Evolutionary conservation across 64 coral and sea anemone species (phyloP).

Genomic region (Actinia tenebrosa): DNA sequence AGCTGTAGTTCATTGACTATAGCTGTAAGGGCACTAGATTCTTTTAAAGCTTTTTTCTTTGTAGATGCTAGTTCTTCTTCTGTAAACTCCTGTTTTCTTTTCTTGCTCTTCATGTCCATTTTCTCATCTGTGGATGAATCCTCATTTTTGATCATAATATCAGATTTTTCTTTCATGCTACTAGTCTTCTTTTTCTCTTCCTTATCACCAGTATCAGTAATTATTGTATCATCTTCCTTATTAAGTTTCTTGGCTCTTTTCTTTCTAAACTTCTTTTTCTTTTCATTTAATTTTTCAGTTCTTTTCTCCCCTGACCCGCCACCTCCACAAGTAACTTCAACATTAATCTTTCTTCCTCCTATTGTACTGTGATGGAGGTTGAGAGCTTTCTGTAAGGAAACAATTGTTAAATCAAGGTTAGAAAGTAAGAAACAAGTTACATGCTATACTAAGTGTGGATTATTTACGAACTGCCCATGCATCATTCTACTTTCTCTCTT

Average conservation of each 20-base stretch:
- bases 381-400: constrained; percentile 74
- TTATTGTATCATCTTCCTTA: background rate
- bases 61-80: background rate
- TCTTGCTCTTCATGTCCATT: background rate
- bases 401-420: too few species aligned
- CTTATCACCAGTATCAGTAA: background rate
- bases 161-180: background rate
- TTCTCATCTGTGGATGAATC: background rate
- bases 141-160: background rate
- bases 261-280: constrained; percentile 70
- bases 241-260: constrained; percentile 44
- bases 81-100: constrained; percentile 6
- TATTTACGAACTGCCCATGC: too few species aligned
- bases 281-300: constrained; percentile 57
- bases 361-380: constrained; percentile 84
- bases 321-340: constrained; percentile 93
- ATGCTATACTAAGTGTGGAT: too few species aligned
- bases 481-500: too few species aligned
- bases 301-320: constrained; percentile 80
- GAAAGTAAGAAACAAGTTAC: background rate
- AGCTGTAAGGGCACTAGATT: background rate
- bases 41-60: constrained; percentile 11
- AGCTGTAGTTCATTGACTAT: constrained; percentile 20
- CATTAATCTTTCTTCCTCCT: constrained; percentile 90
- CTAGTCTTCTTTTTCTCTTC: background rate